These are phyloP conservation scores for Drosophila novamexicana DNA, from an alignment of 1,140 invertebrate species.

Conservation along the genomic window DNA sequence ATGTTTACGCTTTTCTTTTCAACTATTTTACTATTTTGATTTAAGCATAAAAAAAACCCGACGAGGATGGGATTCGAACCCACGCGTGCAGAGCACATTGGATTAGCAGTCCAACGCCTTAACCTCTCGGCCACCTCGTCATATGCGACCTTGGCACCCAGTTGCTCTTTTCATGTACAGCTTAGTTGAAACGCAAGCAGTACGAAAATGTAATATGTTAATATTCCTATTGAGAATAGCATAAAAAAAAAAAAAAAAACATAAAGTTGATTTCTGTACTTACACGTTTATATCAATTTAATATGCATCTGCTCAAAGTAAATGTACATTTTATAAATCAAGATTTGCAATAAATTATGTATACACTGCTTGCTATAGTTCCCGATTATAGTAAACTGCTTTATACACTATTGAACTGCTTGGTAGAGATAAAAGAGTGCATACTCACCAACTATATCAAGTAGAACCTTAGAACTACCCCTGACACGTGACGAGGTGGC, in stretches of 20 bases:
- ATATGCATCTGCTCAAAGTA: not conserved
- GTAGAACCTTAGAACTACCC: conserved; percentile 4
- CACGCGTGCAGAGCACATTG: conserved; percentile 91
- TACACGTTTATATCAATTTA: not conserved
- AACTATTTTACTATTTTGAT: not conserved
- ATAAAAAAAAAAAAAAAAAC: no score
- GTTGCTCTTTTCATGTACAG: conserved; percentile 19
- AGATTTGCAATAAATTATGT: not conserved
- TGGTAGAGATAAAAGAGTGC: not conserved
- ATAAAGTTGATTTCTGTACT: not conserved
- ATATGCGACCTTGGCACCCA: conserved; percentile 10
- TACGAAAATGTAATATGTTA: not conserved
- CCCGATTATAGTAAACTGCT: not conserved
- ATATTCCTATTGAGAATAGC: no score
- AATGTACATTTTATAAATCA: not conserved
- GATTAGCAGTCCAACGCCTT: conserved; percentile 95
- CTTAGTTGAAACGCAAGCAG: conserved; percentile 7
- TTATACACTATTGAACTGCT: conserved; percentile 14
- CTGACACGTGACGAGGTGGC: conserved; percentile 88
- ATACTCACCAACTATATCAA: not conserved
- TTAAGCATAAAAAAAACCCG: conserved; percentile 71
- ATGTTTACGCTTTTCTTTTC: no score
- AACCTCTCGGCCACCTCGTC: conserved; percentile 95
- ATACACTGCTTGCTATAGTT: conserved; percentile 7
- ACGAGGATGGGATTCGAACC: conserved; percentile 96